Evolutionary conservation across 2,888 invertebrate species (phyloP), one percentile per base, ranked within the genome.

Genomic region (Beris morrisii): DNA sequence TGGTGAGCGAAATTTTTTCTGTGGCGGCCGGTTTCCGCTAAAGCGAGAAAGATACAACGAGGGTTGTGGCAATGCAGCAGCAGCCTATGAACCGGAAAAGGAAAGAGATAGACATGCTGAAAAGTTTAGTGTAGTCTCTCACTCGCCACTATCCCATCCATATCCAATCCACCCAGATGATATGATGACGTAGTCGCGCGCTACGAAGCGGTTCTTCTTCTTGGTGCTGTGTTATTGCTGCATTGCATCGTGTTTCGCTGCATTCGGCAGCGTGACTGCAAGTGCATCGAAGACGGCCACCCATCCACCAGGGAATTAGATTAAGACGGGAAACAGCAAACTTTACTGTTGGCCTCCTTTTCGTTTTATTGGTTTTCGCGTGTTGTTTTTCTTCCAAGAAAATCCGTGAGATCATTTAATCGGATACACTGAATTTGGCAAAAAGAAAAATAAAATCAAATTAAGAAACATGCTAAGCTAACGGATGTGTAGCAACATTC

Each of bases 51-150:
- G 38, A 38, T 9, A 38, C 48, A 12, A 3, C 6, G 48, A 15
- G n/a, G 48, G 13, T 48, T 48, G n/a, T 48, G 48, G 48, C 48
- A 48, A 1, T 48, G 45, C 45, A 45, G 45, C 68, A 71, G 66
- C 64, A 69, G 50, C 52, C 22, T 22, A 22, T 22, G 22, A 7
- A 9, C 15, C 55, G 50, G 9, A 58, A 58, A n/a, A 22, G 22
- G 46, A 31, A 58, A 12, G 15, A 32, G 15, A 58, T n/a, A 58
- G 28, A 28, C 12, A 38, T 9, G 9, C n/a, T 32, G 15, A 31
- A 12, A 30, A 69, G 30, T 58, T 57, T 69, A 69, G 67, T 59
- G 64, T 67, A 67, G 69, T 65, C 69, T 69, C 68, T 68, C 68
- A 68, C 68, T 69, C 68, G 69, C 68, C 61, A 50, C 22, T 22